Percentiles rank a stretch among this genome's conserved stretches.
Evolutionary conservation across 2,888 invertebrate genomes (phyloP).

Genomic region (Subacronicta megacephala): DNA sequence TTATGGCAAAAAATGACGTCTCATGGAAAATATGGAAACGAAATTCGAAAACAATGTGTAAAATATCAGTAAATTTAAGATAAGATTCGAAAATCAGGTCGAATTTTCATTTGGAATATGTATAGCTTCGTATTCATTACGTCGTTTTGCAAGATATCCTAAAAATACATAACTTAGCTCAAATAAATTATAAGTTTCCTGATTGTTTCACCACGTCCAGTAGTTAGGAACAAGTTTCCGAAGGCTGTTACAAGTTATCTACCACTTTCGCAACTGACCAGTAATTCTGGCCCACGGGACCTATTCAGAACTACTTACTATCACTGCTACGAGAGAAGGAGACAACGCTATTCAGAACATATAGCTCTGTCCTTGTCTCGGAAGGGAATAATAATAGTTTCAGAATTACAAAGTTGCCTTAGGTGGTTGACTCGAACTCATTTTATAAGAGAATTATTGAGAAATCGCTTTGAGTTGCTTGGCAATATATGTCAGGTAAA

Average conservation of each 20-base stretch:
- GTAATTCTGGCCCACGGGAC: conserved; percentile 39
- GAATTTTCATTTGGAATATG: too few relatives aligned
- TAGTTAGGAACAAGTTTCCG: conserved; percentile 46
- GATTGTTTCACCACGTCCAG: conserved; percentile 39
- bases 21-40: too few relatives aligned
- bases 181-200: conserved; percentile 32
- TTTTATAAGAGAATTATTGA: conserved; percentile 31
- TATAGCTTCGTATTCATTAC: too few relatives aligned
- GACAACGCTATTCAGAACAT: conserved; percentile 10
- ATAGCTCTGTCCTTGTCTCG: conserved; percentile 26
- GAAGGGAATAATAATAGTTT: conserved; percentile 41
- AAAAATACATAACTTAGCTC: conserved; percentile 8
- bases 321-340: conserved; percentile 15
- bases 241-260: conserved; percentile 45
- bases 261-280: conserved; percentile 50
- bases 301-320: conserved; percentile 43
- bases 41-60: too few relatives aligned
- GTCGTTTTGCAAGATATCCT: neutral
- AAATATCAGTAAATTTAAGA: too few relatives aligned
- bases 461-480: conserved; percentile 18
- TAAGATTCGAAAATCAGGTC: too few relatives aligned
- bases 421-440: conserved; percentile 39
- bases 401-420: conserved; percentile 35
- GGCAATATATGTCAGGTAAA: neutral
- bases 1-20: too few relatives aligned